Percentiles rank a stretch among this genome's conserved stretches.
These are phyloP conservation scores for Arctia plantaginis DNA, from an alignment of 2,888 invertebrate genomes.

Conservation along the genomic window DNA sequence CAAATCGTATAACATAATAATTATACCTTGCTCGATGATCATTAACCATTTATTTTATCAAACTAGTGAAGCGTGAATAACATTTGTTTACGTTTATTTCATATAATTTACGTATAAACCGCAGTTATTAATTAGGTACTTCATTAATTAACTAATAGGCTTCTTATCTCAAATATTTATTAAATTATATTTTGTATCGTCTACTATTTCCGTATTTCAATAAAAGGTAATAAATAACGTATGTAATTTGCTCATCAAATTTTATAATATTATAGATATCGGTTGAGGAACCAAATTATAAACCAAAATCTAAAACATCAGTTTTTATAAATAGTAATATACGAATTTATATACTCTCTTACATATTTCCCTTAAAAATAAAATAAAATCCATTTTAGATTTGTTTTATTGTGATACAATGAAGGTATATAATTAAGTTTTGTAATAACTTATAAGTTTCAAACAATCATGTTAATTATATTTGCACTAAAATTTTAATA, in stretches of 20 bases:
- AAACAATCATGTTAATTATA: neutral
- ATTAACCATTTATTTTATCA: constrained; percentile 14
- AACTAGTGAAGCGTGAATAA: constrained; percentile 6
- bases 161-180: neutral
- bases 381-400: no score
- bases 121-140: constrained; percentile 24
- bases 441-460: no score
- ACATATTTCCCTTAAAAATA: no score
- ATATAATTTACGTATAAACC: constrained; percentile 22
- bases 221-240: neutral
- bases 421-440: no score
- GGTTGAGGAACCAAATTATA: no score
- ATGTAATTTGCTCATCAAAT: neutral
- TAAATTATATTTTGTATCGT: neutral
- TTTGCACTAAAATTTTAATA: neutral
- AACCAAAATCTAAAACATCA: no score
- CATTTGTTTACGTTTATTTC: constrained; percentile 7
- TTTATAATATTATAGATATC: neutral
- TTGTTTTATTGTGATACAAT: no score
- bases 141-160: constrained; percentile 8
- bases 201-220: neutral
- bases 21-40: neutral
- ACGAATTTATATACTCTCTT: no score
- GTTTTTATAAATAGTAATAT: no score
- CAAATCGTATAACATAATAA: constrained; percentile 4